Conservation (phyloP, 2,888 invertebrate species). For the Himalopsyche tibetana region DNA sequence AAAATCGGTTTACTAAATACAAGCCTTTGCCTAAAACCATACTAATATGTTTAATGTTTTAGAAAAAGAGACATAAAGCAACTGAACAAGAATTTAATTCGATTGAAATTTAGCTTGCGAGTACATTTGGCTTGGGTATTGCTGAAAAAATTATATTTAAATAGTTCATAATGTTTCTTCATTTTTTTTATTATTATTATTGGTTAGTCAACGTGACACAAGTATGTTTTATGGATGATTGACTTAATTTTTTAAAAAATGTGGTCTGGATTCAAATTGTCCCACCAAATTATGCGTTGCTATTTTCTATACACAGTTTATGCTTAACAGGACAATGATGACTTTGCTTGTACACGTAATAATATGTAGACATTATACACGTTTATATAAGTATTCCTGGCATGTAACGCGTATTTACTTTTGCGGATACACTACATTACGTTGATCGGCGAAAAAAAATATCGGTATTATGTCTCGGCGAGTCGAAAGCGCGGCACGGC, state of each 20-base stretch:
- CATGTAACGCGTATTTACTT: not conserved
- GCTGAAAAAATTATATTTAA: too few species aligned
- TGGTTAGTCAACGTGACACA: too few species aligned
- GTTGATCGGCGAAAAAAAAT: conserved; percentile 29
- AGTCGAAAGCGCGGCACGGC: conserved; percentile 26
- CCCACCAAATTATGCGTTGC: not conserved
- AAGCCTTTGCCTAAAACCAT: too few species aligned
- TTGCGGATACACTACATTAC: conserved; percentile 3
- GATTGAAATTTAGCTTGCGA: too few species aligned
- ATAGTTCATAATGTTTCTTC: too few species aligned
- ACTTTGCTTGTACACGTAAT: not conserved
- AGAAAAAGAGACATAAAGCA: too few species aligned
- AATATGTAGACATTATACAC: not conserved
- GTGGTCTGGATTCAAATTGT: not conserved
- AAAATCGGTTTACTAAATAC: too few species aligned
- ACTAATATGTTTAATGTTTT: too few species aligned
- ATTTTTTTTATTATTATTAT: too few species aligned
- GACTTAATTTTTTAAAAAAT: not conserved
- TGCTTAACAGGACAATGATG: not conserved
- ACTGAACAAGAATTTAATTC: too few species aligned
- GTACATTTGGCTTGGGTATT: too few species aligned
- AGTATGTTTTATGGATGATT: too few species aligned
- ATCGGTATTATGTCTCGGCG: conserved; percentile 34
- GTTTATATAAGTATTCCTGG: not conserved
- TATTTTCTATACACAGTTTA: not conserved